Base-by-base conservation (phyloP, 2,797 vertebrate species). In the Myioborus miniatus region DNA sequence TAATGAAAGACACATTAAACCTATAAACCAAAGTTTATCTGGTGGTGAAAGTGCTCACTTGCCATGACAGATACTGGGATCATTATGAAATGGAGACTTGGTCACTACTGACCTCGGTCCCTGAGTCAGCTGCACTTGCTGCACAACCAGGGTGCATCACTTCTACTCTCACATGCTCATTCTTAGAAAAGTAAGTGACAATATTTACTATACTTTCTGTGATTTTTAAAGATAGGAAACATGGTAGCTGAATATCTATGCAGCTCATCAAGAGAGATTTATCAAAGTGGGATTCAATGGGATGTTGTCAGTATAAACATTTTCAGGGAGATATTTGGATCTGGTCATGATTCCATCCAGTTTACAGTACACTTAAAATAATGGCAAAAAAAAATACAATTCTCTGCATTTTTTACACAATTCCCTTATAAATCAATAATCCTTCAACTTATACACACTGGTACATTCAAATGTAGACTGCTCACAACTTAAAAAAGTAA, bases 71-170 rank as follows among this genome's bases (percentile, higher is more conserved):
- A 23, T 37, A 20, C 10, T 67, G 64, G 21, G 46, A 11, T 34
- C 6, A 17, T 36, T 26, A 22, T 49, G 37, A 37, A 46, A 27
- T 6, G 4, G 20, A 39, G 16, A 70, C 19, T 46, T 29, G 39
- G 30, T 12, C 4, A 2, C 56, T 18, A 26, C 8, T 39, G 46
- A 23, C 20, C 23, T 68, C 5, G 0, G 8, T 18, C 4, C 26
- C 15, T 58, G 50, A n/a, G 32, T 55, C 62, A 30, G 15, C 27
- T 70, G 34, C 4, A 4, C 47, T 34, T 43, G 23, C 52, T 44
- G 6, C 19, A 50, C 62, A 36, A 26, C 14, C 2, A 1, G 19
- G 6, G 8, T 59, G 18, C 15, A 16, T 64, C 37, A 49, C 16
- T 69, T 64, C 20, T n/a, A 8, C 10, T 26, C 11, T 60, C 30